phyloP scores from a whole-genome alignment of 1,140 invertebrate species.

The Ips typographus region DNA sequence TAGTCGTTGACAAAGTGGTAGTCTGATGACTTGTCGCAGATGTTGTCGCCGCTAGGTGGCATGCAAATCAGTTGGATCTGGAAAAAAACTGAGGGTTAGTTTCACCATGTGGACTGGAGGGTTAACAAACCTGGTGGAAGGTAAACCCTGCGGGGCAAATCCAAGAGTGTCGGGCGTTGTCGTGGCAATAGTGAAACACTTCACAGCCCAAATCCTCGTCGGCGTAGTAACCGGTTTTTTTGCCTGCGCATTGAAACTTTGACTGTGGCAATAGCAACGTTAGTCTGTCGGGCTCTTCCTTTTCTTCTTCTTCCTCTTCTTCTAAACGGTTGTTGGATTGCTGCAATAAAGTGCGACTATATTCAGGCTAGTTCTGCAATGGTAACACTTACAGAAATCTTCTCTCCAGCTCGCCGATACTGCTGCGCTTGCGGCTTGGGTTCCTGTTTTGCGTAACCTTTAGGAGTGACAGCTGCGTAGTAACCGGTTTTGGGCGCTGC shows the following conservation, averaged over 20 bases:
- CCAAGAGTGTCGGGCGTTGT: conserved; percentile 88
- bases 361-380: neutral
- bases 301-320: conserved; percentile 58
- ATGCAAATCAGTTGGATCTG: conserved; percentile 91
- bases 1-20: conserved; percentile 93
- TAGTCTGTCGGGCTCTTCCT: conserved; percentile 83
- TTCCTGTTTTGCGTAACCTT: conserved; percentile 13
- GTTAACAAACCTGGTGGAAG: conserved; percentile 78
- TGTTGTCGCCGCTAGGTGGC: conserved; percentile 85
- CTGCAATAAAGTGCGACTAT: neutral
- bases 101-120: neutral
- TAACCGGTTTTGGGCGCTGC: conserved; percentile 22
- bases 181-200: conserved; percentile 93
- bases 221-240: conserved; percentile 88
- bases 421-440: conserved; percentile 16
- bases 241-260: conserved; percentile 77
- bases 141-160: conserved; percentile 89
- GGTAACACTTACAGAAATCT: conserved; percentile 18
- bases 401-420: conserved; percentile 25
- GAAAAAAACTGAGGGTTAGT: conserved; percentile 11
- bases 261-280: conserved; percentile 77
- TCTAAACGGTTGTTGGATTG: conserved; percentile 27
- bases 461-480: conserved; percentile 14
- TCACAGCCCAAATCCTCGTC: conserved; percentile 87
- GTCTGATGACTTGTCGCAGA: conserved; percentile 84